Conservation (phyloP, 1,140 invertebrate genomes). For the Vanessa atalanta region DNA sequence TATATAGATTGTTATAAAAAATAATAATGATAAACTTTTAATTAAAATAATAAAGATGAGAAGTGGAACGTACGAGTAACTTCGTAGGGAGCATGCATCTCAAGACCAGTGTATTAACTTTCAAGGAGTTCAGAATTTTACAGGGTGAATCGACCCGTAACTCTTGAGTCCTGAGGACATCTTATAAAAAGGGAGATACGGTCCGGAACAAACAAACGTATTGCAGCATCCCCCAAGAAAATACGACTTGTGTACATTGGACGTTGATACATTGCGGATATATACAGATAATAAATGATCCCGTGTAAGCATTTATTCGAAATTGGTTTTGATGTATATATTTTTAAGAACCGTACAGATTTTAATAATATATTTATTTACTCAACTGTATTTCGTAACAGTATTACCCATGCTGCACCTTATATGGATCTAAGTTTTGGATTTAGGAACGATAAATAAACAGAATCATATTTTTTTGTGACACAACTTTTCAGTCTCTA, state of each 20-base stretch:
- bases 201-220: slow-evolving; percentile 64
- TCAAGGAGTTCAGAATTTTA: slow-evolving; percentile 51
- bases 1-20: too few relatives aligned
- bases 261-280: slow-evolving; percentile 51
- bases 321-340: too few relatives aligned
- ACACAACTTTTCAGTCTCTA: too few relatives aligned
- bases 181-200: slow-evolving; percentile 62
- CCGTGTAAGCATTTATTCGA: not conserved
- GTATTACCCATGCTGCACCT: too few relatives aligned
- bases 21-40: not conserved
- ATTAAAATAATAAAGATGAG: not conserved
- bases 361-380: too few relatives aligned
- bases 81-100: not conserved
- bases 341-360: too few relatives aligned
- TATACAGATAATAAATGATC: slow-evolving; percentile 45
- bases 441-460: too few relatives aligned
- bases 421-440: too few relatives aligned
- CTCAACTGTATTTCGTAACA: too few relatives aligned
- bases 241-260: slow-evolving; percentile 52
- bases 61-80: not conserved
- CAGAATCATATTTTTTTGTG: too few relatives aligned
- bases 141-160: slow-evolving; percentile 53
- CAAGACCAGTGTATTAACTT: slow-evolving; percentile 41
- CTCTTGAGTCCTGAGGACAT: slow-evolving; percentile 55
- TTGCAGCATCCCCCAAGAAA: slow-evolving; percentile 55